Evolutionary conservation across 30 jellyfish, hydroid and myxozoan species (phyloP).

Genomic region (Chrysaora quinquecirrha): DNA sequence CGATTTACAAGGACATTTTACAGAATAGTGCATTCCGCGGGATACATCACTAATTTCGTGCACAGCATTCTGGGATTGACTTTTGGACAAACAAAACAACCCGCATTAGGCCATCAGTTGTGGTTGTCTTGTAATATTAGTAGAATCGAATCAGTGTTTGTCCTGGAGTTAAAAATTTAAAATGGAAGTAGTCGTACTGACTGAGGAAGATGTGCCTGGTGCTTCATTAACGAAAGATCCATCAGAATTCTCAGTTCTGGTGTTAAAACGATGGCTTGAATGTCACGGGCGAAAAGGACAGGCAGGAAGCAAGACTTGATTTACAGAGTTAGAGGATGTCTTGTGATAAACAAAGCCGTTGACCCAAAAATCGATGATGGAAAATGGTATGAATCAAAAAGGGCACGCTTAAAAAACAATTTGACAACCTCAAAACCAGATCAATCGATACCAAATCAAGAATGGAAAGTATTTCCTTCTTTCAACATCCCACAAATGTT

Average conservation of each 20-base stretch:
- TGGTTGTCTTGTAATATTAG: background rate
- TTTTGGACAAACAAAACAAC: constrained; percentile 1
- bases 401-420: background rate
- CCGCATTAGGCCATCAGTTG: background rate
- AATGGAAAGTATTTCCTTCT: constrained; percentile 60
- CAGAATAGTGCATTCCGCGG: background rate
- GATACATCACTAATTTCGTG: background rate
- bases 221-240: constrained; percentile 34
- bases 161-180: background rate
- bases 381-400: constrained; percentile 55
- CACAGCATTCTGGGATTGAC: constrained; percentile 5
- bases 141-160: background rate
- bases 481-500: constrained; percentile 38
- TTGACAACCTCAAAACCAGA: constrained; percentile 8
- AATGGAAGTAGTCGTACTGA: constrained; percentile 1
- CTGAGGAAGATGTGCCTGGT: constrained; percentile 69
- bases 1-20: too few relatives aligned
- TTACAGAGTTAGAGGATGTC: constrained; percentile 40
- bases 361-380: constrained; percentile 68
- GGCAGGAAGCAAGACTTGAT: constrained; percentile 56
- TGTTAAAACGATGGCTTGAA: constrained; percentile 66
- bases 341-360: constrained; percentile 23
- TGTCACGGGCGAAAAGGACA: constrained; percentile 48
- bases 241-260: constrained; percentile 23
- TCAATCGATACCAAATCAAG: constrained; percentile 22